Percentiles rank a stretch among this genome's conserved stretches.
Conservation (phyloP, 2,888 invertebrate genomes). For the Eretmocerus hayati region DNA sequence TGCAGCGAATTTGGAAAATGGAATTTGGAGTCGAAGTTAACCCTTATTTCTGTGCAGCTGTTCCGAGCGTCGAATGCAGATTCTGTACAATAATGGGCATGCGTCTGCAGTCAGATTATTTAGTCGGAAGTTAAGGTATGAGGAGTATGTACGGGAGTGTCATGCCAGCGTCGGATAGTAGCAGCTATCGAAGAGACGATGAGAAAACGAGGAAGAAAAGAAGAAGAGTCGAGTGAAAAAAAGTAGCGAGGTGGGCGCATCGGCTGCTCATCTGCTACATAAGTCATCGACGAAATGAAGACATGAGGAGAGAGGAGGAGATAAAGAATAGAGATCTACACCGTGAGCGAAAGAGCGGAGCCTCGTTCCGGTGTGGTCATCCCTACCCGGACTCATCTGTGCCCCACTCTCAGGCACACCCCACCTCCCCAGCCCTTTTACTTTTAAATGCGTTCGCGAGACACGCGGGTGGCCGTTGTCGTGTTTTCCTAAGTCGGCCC, state of each 20-base stretch:
- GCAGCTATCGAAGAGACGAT: no score
- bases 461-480: slow-evolving; percentile 46
- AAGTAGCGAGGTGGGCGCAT: slow-evolving; percentile 16
- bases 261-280: slow-evolving; percentile 21
- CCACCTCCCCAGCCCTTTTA: slow-evolving; percentile 31
- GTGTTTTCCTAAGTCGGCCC: slow-evolving; percentile 47
- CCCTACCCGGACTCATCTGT: no score
- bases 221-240: slow-evolving; percentile 16
- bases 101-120: no score
- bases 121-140: no score
- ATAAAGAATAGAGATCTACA: slow-evolving; percentile 23
- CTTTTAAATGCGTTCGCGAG: slow-evolving; percentile 44
- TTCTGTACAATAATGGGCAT: no score
- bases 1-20: no score
- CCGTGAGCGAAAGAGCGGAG: slow-evolving; percentile 20
- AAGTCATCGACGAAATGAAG: slow-evolving; percentile 32
- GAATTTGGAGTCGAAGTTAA: no score
- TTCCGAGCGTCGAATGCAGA: no score
- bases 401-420: slow-evolving; percentile 1
- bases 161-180: no score
- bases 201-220: slow-evolving; percentile 3
- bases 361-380: no score
- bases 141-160: no score
- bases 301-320: slow-evolving; percentile 25
- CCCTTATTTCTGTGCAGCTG: no score